phyloP scores from a whole-genome alignment of 2,888 invertebrate species.

The Epinotia demarniana region DNA sequence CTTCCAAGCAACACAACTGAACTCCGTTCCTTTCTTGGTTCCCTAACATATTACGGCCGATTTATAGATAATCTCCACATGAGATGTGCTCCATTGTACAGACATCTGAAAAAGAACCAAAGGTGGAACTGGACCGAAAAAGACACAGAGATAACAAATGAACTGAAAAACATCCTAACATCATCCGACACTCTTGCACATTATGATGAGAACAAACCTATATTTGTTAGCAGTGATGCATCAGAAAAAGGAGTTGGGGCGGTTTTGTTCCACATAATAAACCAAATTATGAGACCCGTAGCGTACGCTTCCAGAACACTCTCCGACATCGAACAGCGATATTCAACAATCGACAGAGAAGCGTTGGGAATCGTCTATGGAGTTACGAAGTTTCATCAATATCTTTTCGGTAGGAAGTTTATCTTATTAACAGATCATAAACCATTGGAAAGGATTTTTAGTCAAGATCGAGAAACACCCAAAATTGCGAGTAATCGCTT shows the following conservation, averaged over 20 bases:
- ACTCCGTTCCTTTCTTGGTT: slow-evolving; percentile 4
- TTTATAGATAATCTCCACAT: not conserved
- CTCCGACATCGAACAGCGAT: too few relatives aligned
- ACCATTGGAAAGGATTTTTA: slow-evolving; percentile 22
- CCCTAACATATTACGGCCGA: slow-evolving; percentile 5
- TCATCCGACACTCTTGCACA: slow-evolving; percentile 12
- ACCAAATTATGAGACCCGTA: too few relatives aligned
- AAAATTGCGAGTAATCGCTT: slow-evolving; percentile 22
- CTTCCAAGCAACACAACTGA: not conserved
- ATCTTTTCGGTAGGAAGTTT: not conserved
- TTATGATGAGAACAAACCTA: not conserved
- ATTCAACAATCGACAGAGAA: not conserved
- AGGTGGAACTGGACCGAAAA: slow-evolving; percentile 7
- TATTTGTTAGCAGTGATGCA: too few relatives aligned
- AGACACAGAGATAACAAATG: slow-evolving; percentile 13
- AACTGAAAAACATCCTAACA: slow-evolving; percentile 8
- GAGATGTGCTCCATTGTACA: not conserved
- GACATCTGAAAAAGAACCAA: slow-evolving; percentile 20
- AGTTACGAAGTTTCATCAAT: slow-evolving; percentile 6
- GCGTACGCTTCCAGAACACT: not conserved
- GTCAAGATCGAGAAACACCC: slow-evolving; percentile 12
- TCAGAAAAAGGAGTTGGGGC: too few relatives aligned
- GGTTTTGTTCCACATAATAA: too few relatives aligned
- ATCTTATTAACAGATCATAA: slow-evolving; percentile 16
- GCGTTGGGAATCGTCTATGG: not conserved